Evolutionary conservation across 37 sponge, comb jelly and placozoan species (phyloP), one percentile per base, ranked within the genome.

Genomic region (Amphimedon queenslandica): DNA sequence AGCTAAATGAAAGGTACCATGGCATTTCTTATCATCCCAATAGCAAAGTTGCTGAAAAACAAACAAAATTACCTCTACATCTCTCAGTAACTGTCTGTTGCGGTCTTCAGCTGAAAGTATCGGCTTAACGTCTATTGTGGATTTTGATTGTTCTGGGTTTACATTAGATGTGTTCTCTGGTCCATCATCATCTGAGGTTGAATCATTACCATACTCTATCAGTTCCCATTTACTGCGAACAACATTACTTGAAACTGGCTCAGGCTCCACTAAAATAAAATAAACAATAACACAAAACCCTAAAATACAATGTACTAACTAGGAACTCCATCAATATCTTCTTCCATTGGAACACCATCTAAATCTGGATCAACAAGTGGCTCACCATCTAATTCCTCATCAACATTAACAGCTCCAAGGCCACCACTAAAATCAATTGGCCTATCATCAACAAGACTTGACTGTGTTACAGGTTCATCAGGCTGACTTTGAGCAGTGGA

Each of bases 21-120:
- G n/a, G n/a, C n/a, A n/a, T n/a, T n/a, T n/a, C n/a, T n/a, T n/a
- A n/a, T n/a, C n/a, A n/a, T n/a, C n/a, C n/a, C n/a, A n/a, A n/a
- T n/a, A n/a, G n/a, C n/a, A n/a, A n/a, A n/a, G n/a, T n/a, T n/a
- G n/a, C n/a, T n/a, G n/a, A n/a, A n/a, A n/a, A n/a, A n/a, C n/a
- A n/a, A n/a, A n/a, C n/a, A n/a, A n/a, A n/a, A n/a, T n/a, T 30
- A 84, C 86, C 86, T 90, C 90, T 35, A 84, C 86, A 30, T 90
- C 85, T 73, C 90, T 71, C 32, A 85, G 73, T 16, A 80, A 75
- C 65, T 77, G 72, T n/a, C 90, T 84, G 71, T 83, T 81, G 40
- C 81, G 20, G 33, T 88, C 83, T 43, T 74, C 63, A 80, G 29
- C 23, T 72, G 82, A 58, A 76, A 70, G 61, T 80, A 70, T 39